These are phyloP conservation scores for Galaxea fascicularis DNA, from an alignment of 92 coral and sea anemone species.

Conservation along the genomic window DNA sequence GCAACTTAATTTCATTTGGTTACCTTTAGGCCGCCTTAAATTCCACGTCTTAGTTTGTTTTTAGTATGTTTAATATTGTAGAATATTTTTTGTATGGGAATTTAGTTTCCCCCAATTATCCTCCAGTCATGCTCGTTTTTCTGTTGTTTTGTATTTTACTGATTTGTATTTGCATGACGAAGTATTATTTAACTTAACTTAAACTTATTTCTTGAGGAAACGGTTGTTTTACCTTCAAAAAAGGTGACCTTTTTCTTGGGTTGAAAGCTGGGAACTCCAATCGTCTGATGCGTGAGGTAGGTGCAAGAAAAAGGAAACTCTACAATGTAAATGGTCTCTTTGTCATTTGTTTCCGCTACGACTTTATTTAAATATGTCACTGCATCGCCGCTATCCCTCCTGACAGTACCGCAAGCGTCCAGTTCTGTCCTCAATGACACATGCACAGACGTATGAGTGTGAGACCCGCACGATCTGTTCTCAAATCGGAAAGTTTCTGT, in stretches of 20 bases:
- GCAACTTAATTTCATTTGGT: too few relatives aligned
- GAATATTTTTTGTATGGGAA: too few relatives aligned
- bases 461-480: constrained; percentile 64
- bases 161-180: too few relatives aligned
- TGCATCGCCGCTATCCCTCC: constrained; percentile 40
- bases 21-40: too few relatives aligned
- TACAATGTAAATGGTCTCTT: constrained; percentile 52
- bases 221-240: constrained; percentile 69
- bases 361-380: constrained; percentile 79
- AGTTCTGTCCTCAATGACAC: constrained; percentile 74
- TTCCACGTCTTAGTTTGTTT: too few relatives aligned
- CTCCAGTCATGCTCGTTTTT: too few relatives aligned
- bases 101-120: too few relatives aligned
- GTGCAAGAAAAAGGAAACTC: constrained; percentile 90
- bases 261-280: constrained; percentile 88
- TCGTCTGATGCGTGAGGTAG: constrained; percentile 63
- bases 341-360: constrained; percentile 57
- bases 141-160: too few relatives aligned
- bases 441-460: constrained; percentile 39
- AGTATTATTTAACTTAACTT: too few relatives aligned
- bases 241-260: constrained; percentile 73
- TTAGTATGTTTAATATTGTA: too few relatives aligned
- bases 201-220: not conserved
- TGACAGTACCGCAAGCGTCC: constrained; percentile 81
- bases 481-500: constrained; percentile 66